These are phyloP conservation scores for Phorcus lineatus DNA, from an alignment of 2,888 invertebrate species.

Conservation along the genomic window DNA sequence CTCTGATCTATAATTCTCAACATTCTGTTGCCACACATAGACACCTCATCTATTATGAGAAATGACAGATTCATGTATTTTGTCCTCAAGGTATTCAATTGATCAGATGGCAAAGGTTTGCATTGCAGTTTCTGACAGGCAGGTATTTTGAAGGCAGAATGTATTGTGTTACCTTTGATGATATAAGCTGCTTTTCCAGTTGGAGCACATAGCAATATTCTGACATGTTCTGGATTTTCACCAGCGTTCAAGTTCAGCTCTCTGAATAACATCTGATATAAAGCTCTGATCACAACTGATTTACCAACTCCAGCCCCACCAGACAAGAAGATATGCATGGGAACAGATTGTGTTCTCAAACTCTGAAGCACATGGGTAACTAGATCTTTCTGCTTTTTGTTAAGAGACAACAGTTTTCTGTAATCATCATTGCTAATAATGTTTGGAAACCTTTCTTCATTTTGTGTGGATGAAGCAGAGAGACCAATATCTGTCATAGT, in stretches of 20 bases:
- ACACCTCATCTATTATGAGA: conserved; percentile 48
- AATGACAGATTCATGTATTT: conserved; percentile 28
- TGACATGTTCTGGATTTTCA: conserved; percentile 27
- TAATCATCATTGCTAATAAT: conserved; percentile 42
- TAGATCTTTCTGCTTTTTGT: conserved; percentile 36
- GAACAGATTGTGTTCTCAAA: conserved; percentile 35
- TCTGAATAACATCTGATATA: conserved; percentile 43
- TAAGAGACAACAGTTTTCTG: conserved; percentile 37
- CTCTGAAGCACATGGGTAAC: too few species aligned
- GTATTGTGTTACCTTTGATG: conserved; percentile 37
- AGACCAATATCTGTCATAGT: conserved; percentile 46
- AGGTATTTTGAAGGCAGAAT: conserved; percentile 31
- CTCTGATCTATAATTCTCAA: conserved; percentile 35
- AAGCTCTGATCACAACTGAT: conserved; percentile 40
- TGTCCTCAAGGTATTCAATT: conserved; percentile 16
- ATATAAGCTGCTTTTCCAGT: conserved; percentile 47
- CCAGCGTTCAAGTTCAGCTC: conserved; percentile 39
- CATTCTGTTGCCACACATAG: conserved; percentile 42
- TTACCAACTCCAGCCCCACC: conserved; percentile 52
- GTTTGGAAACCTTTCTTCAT: conserved; percentile 23
- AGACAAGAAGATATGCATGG: conserved; percentile 42
- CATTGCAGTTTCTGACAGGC: conserved; percentile 28
- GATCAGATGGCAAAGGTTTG: conserved; percentile 23
- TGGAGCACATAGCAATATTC: conserved; percentile 41
- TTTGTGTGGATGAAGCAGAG: conserved; percentile 22